Evolutionary conservation across 2,113 vertebrate species (phyloP).

Genomic region (Diglossa brunneiventris): DNA sequence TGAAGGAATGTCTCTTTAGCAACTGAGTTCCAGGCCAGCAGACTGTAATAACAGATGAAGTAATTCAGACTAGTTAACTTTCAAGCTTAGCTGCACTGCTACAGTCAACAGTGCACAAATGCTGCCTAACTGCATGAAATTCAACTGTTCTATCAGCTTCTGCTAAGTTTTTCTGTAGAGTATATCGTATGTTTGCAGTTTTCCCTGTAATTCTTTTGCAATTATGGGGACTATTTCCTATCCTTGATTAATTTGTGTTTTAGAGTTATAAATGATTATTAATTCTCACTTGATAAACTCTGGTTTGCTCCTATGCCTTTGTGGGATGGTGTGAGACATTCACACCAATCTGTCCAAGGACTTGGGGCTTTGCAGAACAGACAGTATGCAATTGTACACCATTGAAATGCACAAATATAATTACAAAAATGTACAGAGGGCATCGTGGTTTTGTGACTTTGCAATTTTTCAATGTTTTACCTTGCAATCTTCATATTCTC

Average conservation of each 20-base stretch:
- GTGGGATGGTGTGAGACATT: not conserved
- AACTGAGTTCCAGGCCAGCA: not conserved
- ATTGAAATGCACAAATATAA: not conserved
- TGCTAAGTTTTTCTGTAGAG: not conserved
- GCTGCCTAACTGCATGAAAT: not conserved
- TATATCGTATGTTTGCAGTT: not conserved
- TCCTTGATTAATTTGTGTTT: not conserved
- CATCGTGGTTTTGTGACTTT: not conserved
- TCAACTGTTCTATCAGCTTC: not conserved
- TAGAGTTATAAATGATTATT: not conserved
- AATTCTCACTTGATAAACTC: not conserved
- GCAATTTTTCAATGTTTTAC: not conserved
- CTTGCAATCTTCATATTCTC: not conserved
- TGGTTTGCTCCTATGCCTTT: not conserved
- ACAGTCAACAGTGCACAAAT: not conserved
- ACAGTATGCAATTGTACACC: not conserved
- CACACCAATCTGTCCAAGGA: not conserved
- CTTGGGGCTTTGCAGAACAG: not conserved
- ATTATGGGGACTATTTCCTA: not conserved
- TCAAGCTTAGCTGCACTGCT: not conserved
- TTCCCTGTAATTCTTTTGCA: not conserved
- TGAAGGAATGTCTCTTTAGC: not conserved
- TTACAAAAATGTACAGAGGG: not conserved
- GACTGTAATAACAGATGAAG: not conserved
- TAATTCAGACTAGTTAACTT: not conserved